A percentile compares a stretch with the other conserved stretches of the same genome.
Conservation (phyloP, 2,888 invertebrate genomes). For the Nomada flava region DNA sequence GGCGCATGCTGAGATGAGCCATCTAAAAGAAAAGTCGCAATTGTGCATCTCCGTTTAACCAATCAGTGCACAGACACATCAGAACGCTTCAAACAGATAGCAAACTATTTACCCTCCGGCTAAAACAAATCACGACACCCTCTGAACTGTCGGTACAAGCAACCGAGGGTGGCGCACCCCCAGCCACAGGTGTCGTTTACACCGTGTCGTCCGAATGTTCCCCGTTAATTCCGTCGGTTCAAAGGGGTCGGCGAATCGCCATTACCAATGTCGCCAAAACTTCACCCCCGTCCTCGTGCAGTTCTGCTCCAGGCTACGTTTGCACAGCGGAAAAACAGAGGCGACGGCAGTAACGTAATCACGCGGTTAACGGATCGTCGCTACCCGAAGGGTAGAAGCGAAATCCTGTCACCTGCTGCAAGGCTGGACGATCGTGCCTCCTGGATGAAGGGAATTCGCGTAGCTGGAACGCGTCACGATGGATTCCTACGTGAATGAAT, state of each 20-base stretch:
- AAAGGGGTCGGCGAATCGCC: conserved; percentile 17
- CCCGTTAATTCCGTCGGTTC: conserved; percentile 13
- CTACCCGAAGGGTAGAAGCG: conserved; percentile 40
- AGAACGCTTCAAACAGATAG: background rate
- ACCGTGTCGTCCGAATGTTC: conserved; percentile 20
- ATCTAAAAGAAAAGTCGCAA: too few species aligned
- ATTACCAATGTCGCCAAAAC: conserved; percentile 1
- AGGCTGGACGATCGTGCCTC: conserved; percentile 9
- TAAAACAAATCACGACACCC: conserved; percentile 22
- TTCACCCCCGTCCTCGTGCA: background rate
- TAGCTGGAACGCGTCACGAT: conserved; percentile 55
- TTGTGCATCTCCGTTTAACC: background rate
- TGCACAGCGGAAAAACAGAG: conserved; percentile 43
- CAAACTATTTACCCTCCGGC: too few species aligned
- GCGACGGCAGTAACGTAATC: conserved; percentile 36
- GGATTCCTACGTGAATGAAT: conserved; percentile 76
- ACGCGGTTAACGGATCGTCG: conserved; percentile 47
- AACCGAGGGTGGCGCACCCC: background rate
- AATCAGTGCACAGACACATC: background rate
- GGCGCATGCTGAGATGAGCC: too few species aligned
- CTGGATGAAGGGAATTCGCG: conserved; percentile 42
- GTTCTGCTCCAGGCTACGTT: conserved; percentile 19
- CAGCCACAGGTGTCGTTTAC: conserved; percentile 39
- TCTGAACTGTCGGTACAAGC: background rate
- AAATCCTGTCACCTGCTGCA: conserved; percentile 42